Evolutionary conservation across 2,888 invertebrate species (phyloP), one percentile per base, ranked within the genome.

Genomic region (Melanotus villosus): DNA sequence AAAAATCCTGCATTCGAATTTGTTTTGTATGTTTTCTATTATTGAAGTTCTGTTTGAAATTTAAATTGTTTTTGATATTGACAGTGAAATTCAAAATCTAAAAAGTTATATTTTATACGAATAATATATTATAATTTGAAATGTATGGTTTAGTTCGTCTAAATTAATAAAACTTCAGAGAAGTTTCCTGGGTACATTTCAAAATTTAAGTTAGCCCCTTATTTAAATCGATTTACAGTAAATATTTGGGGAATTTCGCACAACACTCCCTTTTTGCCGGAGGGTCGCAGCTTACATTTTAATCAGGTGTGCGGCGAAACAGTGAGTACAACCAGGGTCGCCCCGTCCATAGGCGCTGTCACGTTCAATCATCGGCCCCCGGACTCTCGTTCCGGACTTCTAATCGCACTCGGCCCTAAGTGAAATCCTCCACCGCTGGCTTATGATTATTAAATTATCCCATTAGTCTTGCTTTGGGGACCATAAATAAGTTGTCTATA

Each of bases 391-490:
- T 72, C 72, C 67, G 69, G 69, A 50, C 58, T 69, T 64, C 66
- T 73, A 66, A 71, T 69, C 68, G 65, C 68, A 41, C 70, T 69
- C 52, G 64, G 66, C 65, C 72, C 68, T 69, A 69, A 69, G 69
- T 70, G 70, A 70, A 70, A 70, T 66, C 38, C 64, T 70, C 65
- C 65, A 70, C 68, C 70, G 67, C 67, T 68, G 70, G 78, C 77
- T 79, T 79, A 79, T 79, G 78, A 79, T 79, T 79, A 79, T 79
- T 79, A 77, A 79, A 79, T 79, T 79, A 79, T 78, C 77, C 76
- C 76, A 79, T 79, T 79, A 79, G 77, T 66, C 58, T 60, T 67
- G 71, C 73, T 75, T 70, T 74, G 62, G 73, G 70, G 69, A 69
- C 72, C 68, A 65, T 75, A 75, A 75, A 75, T 75, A 75, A 73